A percentile compares a stretch with the other conserved stretches of the same genome.
Evolutionary conservation across 2,113 vertebrate genomes (phyloP).

Genomic region (Parus major): DNA sequence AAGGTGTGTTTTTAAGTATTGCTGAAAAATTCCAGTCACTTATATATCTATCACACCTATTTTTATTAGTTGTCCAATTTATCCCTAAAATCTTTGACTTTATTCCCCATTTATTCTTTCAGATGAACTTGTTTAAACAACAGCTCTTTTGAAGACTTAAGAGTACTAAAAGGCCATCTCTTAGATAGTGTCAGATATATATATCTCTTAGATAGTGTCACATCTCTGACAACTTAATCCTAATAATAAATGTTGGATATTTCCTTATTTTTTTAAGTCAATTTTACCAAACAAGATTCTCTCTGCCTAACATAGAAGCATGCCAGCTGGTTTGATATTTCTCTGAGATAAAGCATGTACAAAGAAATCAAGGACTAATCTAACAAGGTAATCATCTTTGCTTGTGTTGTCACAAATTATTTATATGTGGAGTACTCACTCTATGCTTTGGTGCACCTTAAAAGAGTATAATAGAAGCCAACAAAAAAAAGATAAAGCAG

Average conservation of each 20-base stretch:
- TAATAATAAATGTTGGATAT: not conserved
- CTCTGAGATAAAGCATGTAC: not conserved
- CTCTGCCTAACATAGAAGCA: not conserved
- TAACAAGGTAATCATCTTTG: not conserved
- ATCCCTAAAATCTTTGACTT: not conserved
- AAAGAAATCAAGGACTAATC: not conserved
- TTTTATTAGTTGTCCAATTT: not conserved
- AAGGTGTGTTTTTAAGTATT: fast-evolving
- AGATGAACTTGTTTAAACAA: not conserved
- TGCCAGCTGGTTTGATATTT: not conserved
- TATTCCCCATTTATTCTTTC: not conserved
- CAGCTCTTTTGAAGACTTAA: not conserved
- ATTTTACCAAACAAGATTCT: not conserved
- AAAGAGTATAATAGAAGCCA: not conserved
- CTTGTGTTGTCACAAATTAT: not conserved
- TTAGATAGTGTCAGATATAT: not conserved
- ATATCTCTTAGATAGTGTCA: not conserved
- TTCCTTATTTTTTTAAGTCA: not conserved
- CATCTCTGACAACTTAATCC: not conserved
- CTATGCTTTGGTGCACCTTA: not conserved
- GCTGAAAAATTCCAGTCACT: not conserved
- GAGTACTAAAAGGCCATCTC: not conserved
- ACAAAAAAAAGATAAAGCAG: not conserved
- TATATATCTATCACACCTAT: not conserved
- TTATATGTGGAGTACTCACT: not conserved